phyloP scores from a whole-genome alignment of 1,140 invertebrate species.

The Macrotrachela quadricornifera region DNA sequence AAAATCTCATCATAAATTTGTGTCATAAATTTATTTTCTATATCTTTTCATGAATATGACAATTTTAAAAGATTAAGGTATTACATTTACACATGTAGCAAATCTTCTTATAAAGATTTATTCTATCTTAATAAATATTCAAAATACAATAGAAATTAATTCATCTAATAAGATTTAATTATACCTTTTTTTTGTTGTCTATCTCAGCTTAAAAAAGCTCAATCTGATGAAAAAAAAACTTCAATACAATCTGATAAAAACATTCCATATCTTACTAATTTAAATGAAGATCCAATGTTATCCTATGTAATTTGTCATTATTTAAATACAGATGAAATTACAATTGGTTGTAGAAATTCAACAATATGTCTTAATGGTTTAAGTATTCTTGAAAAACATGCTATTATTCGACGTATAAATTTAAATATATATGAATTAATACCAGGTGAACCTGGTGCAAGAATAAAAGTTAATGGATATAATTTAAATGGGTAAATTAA shows the following conservation, averaged over 20 bases:
- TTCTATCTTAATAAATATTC: too few species aligned
- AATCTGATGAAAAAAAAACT: slow-evolving; percentile 24
- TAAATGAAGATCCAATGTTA: slow-evolving; percentile 31
- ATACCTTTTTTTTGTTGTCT: neutral
- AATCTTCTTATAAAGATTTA: too few species aligned
- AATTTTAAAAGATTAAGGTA: too few species aligned
- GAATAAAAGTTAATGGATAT: slow-evolving; percentile 28
- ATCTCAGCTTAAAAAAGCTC: slow-evolving; percentile 10
- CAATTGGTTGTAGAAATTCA: slow-evolving; percentile 23
- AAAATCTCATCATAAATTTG: too few species aligned
- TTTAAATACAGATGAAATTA: slow-evolving; percentile 17
- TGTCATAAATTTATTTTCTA: too few species aligned
- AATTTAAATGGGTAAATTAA: slow-evolving; percentile 14
- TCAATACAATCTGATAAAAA: slow-evolving; percentile 10
- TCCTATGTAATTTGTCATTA: slow-evolving; percentile 28
- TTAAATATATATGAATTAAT: neutral
- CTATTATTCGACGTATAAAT: neutral
- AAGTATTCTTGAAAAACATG: neutral
- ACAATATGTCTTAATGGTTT: slow-evolving; percentile 16
- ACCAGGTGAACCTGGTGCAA: slow-evolving; percentile 13
- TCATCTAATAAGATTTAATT: neutral
- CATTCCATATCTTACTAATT: slow-evolving; percentile 23
- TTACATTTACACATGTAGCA: too few species aligned
- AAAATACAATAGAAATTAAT: too few species aligned
- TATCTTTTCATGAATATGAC: too few species aligned